A percentile compares a stretch with the other conserved stretches of the same genome.
Conservation (phyloP, 2,113 vertebrate species). For the Etia nguti region DNA sequence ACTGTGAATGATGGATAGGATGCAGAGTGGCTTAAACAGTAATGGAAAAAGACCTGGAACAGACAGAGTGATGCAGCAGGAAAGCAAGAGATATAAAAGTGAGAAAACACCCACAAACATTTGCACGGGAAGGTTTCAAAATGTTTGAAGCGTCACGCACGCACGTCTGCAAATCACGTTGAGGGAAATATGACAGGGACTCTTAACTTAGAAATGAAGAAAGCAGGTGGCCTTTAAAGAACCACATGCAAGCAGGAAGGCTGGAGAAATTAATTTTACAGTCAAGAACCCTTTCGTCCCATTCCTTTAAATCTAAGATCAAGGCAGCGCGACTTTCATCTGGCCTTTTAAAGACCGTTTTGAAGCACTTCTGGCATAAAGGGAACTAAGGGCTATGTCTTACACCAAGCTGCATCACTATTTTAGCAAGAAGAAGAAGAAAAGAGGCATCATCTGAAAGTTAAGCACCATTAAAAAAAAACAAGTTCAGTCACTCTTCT, state of each 20-base stretch:
- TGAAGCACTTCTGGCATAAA: not conserved
- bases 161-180: not conserved
- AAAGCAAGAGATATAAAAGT: not conserved
- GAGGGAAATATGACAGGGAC: not conserved
- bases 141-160: not conserved
- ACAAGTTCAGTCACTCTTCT: no score
- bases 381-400: not conserved
- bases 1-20: not conserved
- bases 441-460: not conserved
- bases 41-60: not conserved
- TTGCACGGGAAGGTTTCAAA: not conserved
- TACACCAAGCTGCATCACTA: not conserved
- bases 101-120: conserved; percentile 17
- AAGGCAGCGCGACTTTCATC: not conserved
- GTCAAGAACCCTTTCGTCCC: not conserved
- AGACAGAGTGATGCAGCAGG: not conserved
- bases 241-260: not conserved
- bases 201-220: not conserved
- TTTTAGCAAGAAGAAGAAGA: not conserved
- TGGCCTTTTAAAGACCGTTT: not conserved
- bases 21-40: not conserved
- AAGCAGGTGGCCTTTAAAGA: not conserved
- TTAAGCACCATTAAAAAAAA: not conserved
- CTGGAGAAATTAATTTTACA: not conserved
- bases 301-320: not conserved